phyloP scores from a whole-genome alignment of 92 coral and sea anemone species.

The Chrysogorgia sp. region DNA sequence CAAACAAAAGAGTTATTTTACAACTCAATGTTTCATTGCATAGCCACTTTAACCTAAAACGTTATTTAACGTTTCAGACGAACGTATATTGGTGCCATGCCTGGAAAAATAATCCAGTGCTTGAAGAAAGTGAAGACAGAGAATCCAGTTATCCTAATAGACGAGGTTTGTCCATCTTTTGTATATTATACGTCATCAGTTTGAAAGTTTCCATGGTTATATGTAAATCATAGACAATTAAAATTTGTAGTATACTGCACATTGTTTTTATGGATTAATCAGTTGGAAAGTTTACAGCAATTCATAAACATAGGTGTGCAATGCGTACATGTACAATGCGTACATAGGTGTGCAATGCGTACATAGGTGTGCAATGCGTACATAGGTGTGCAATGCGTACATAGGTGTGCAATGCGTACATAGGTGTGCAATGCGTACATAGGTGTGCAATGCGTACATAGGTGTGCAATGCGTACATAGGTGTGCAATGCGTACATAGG shows the following conservation, averaged over 20 bases:
- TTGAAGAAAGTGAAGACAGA: constrained; percentile 92
- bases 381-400: no score
- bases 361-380: no score
- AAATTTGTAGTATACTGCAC: no score
- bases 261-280: background rate
- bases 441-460: no score
- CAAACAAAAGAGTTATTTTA: background rate
- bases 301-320: no score
- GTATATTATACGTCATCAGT: background rate
- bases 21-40: background rate
- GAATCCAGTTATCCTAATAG: constrained; percentile 92
- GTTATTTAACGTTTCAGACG: constrained; percentile 55
- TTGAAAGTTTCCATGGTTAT: background rate
- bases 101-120: constrained; percentile 95
- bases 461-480: no score
- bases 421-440: no score
- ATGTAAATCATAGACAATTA: no score
- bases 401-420: no score
- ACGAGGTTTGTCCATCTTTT: constrained; percentile 92
- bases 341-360: no score
- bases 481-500: no score
- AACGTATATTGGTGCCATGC: constrained; percentile 98
- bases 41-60: background rate
- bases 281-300: background rate
- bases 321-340: no score